Evolutionary conservation across 2,113 vertebrate genomes (phyloP).

Genomic region (Tauraco erythrolophus): DNA sequence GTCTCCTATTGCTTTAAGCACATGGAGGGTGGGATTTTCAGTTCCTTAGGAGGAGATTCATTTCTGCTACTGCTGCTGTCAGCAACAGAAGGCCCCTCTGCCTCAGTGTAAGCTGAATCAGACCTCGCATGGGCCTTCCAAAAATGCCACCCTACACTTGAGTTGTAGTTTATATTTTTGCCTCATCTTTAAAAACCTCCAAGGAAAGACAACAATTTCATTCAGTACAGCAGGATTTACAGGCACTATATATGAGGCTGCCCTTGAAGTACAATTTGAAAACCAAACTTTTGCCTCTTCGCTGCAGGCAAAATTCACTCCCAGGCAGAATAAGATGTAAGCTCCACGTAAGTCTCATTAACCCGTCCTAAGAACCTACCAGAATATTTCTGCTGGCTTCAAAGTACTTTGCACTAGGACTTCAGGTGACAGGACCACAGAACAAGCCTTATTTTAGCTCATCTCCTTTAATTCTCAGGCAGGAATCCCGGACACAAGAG

Average conservation of each 20-base stretch:
- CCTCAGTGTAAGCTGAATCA: not conserved
- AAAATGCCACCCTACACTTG: not conserved
- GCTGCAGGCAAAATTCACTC: not conserved
- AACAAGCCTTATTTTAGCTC: not conserved
- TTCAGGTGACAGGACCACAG: rapidly evolving
- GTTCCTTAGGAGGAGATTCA: not conserved
- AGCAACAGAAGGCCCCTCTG: not conserved
- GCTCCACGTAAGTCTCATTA: not conserved
- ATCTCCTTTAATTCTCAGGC: not conserved
- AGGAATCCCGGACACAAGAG: not conserved
- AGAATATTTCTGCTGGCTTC: not conserved
- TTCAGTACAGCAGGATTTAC: not conserved
- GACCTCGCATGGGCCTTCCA: not conserved
- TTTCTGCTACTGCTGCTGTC: not conserved
- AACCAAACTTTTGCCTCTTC: not conserved
- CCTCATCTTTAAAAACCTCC: not conserved
- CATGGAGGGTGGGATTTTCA: not conserved
- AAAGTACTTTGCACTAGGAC: not conserved
- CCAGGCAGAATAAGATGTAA: not conserved
- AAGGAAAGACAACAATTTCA: not conserved
- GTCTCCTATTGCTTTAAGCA: not conserved
- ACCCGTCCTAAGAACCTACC: not conserved
- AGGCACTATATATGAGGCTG: not conserved
- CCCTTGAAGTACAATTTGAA: not conserved
- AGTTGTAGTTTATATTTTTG: not conserved